phyloP scores from a whole-genome alignment of 2,888 invertebrate genomes.

The Scaptomyza polygonia region DNA sequence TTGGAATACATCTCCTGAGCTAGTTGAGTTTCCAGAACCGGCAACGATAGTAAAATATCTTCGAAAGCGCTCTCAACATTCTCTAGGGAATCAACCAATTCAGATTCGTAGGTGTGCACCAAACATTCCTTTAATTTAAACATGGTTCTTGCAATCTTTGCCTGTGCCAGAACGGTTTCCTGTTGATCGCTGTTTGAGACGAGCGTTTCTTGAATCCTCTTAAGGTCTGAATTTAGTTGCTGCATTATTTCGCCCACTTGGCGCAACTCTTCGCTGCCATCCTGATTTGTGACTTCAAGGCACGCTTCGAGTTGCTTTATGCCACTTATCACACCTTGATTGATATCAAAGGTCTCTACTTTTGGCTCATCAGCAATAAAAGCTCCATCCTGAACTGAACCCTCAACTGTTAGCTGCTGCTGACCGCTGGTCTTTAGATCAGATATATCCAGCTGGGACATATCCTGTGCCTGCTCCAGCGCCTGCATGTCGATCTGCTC shows the following conservation, averaged over 20 bases:
- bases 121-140: constrained; percentile 82
- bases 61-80: constrained; percentile 82
- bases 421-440: constrained; percentile 85
- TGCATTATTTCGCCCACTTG: constrained; percentile 74
- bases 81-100: constrained; percentile 77
- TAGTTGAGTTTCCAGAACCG: constrained; percentile 84
- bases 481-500: constrained; percentile 75
- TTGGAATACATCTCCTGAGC: constrained; percentile 84
- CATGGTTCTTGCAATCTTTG: constrained; percentile 80
- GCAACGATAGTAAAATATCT: constrained; percentile 80
- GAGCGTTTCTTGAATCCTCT: constrained; percentile 65
- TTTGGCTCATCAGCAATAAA: constrained; percentile 33
- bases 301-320: constrained; percentile 81
- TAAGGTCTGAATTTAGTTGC: constrained; percentile 73
- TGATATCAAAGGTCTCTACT: constrained; percentile 56
- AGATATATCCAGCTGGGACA: constrained; percentile 87
- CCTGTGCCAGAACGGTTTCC: constrained; percentile 68
- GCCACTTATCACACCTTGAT: constrained; percentile 72
- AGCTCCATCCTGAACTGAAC: constrained; percentile 35
- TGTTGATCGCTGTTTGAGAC: constrained; percentile 56
- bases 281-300: constrained; percentile 63
- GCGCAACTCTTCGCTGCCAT: constrained; percentile 65
- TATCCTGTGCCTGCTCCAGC: constrained; percentile 85
- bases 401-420: constrained; percentile 58
- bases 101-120: constrained; percentile 82